phyloP scores from a whole-genome alignment of 2,888 invertebrate genomes.

The Caenorhabditis parvicauda region DNA sequence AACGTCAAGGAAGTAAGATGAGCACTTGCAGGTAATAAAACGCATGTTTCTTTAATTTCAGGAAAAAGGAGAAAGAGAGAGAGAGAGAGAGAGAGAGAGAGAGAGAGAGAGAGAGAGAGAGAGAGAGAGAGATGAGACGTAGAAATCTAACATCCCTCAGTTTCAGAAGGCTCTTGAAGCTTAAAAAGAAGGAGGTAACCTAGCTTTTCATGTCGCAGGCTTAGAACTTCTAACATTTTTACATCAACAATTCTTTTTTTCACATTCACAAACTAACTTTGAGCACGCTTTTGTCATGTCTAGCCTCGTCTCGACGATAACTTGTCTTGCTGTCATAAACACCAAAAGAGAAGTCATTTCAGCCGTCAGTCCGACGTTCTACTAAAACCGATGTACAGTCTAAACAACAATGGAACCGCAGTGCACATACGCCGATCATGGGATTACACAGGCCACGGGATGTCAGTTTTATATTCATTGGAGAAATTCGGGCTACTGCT shows the following conservation, averaged over 20 bases:
- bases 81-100: not conserved
- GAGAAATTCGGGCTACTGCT: too few relatives aligned
- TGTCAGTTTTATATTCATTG: too few relatives aligned
- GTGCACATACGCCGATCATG: too few relatives aligned
- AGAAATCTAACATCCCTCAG: not conserved
- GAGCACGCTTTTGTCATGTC: slow-evolving; percentile 13
- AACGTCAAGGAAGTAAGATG: slow-evolving; percentile 28
- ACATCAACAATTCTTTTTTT: slow-evolving; percentile 15
- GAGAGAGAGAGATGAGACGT: not conserved
- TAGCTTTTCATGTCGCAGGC: too few relatives aligned
- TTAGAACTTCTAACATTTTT: too few relatives aligned
- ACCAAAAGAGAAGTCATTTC: slow-evolving; percentile 11
- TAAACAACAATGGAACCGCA: slow-evolving; percentile 43
- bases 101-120: not conserved
- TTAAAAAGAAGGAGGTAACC: too few relatives aligned
- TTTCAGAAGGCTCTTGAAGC: slow-evolving; percentile 15
- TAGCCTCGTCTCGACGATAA: too few relatives aligned
- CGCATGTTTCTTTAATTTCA: too few relatives aligned
- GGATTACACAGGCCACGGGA: too few relatives aligned
- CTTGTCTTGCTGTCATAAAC: slow-evolving; percentile 6
- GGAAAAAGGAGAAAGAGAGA: too few relatives aligned
- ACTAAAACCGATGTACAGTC: slow-evolving; percentile 40
- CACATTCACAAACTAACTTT: slow-evolving; percentile 17
- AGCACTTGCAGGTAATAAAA: slow-evolving; percentile 33
- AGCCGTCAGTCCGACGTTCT: slow-evolving; percentile 41